phyloP scores from a whole-genome alignment of 2,888 invertebrate species.

The Nowickia ferox region DNA sequence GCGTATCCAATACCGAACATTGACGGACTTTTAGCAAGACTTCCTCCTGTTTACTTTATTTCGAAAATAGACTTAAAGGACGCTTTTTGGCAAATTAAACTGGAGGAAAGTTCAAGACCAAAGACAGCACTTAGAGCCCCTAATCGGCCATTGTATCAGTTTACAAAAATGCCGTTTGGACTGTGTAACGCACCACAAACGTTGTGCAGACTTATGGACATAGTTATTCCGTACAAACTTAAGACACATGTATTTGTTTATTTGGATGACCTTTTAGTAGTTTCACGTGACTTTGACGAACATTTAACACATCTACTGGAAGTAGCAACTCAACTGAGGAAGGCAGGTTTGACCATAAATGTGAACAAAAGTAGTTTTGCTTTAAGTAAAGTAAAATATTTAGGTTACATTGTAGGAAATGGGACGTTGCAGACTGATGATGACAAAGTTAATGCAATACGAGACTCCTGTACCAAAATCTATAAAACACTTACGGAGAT shows the following conservation, averaged over 20 bases:
- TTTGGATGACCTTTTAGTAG: neutral
- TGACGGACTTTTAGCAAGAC: constrained; percentile 4
- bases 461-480: no score
- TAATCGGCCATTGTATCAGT: neutral
- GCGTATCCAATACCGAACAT: neutral
- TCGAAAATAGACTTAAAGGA: no score
- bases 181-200: neutral
- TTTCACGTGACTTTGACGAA: neutral
- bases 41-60: neutral
- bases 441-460: no score
- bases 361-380: no score
- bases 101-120: no score
- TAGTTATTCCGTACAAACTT: neutral
- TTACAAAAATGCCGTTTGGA: constrained; percentile 3
- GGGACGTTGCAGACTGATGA: no score
- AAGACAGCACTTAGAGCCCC: neutral
- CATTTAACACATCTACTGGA: neutral
- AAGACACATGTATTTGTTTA: neutral
- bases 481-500: no score
- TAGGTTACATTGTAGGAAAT: no score
- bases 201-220: no score
- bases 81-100: no score
- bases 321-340: neutral
- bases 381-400: no score
- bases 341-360: no score